phyloP scores from a whole-genome alignment of 2,888 invertebrate species.

The Noctua comes region DNA sequence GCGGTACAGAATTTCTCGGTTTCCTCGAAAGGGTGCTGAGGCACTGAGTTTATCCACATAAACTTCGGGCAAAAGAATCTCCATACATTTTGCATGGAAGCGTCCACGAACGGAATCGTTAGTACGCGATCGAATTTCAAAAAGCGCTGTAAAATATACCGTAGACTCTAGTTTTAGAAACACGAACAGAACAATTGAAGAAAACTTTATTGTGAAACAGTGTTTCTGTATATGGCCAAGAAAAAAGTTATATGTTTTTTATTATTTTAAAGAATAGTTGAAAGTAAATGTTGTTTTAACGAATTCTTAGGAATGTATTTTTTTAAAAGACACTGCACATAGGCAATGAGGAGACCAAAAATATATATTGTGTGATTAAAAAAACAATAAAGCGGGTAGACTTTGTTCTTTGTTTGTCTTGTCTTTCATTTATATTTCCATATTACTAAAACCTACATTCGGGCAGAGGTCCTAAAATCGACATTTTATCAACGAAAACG shows the following conservation, averaged over 20 bases:
- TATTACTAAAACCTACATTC: background rate
- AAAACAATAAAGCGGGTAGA: constrained; percentile 47
- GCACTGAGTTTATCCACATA: background rate
- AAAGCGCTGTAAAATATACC: background rate
- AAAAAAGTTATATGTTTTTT: background rate
- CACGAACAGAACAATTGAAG: background rate
- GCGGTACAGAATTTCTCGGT: background rate
- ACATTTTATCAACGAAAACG: background rate
- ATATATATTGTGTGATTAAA: constrained; percentile 26
- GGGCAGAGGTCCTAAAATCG: background rate
- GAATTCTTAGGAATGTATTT: constrained; percentile 5
- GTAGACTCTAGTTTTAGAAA: background rate
- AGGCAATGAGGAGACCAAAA: background rate
- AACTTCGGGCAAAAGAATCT: background rate
- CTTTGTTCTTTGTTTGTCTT: constrained; percentile 40
- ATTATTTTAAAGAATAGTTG: background rate
- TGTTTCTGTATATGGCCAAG: background rate
- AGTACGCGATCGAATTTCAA: background rate
- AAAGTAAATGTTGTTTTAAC: background rate
- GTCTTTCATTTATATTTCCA: constrained; percentile 34
- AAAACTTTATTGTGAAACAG: background rate
- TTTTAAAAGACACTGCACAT: background rate
- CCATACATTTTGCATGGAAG: background rate
- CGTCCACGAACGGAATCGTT: background rate
- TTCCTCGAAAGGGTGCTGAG: background rate